Evolutionary conservation across 1,140 invertebrate species (phyloP).

Genomic region (Monochamus saltuarius): DNA sequence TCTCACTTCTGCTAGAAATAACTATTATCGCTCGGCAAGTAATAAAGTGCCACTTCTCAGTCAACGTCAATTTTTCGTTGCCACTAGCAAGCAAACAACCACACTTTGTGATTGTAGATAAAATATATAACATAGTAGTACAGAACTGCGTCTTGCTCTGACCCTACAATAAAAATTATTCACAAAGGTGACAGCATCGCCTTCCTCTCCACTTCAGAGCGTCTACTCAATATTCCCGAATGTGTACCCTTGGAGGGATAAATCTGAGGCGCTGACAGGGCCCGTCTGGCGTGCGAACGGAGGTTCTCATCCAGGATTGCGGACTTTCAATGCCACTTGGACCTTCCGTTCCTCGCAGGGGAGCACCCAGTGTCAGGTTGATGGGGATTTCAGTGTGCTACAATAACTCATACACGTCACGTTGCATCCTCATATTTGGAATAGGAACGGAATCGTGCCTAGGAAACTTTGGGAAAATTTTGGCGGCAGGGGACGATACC

Average conservation of each 20-base stretch:
- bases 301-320: slow-evolving; percentile 23
- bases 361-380: slow-evolving; percentile 25
- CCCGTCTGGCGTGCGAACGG: slow-evolving; percentile 20
- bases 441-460: slow-evolving; percentile 6
- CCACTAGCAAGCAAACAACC: no score
- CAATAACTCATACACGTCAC: slow-evolving; percentile 27
- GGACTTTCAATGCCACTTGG: slow-evolving; percentile 17
- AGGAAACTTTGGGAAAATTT: background rate
- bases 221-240: slow-evolving; percentile 27
- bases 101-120: no score
- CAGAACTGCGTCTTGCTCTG: no score
- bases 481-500: background rate
- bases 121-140: no score
- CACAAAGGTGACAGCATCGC: no score
- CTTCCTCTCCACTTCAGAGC: background rate
- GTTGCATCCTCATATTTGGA: slow-evolving; percentile 14
- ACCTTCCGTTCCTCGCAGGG: slow-evolving; percentile 10
- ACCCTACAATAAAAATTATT: no score
- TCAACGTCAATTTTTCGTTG: no score
- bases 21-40: no score
- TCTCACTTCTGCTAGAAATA: no score
- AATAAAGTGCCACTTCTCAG: no score
- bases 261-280: slow-evolving; percentile 25
- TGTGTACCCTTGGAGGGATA: slow-evolving; percentile 19
- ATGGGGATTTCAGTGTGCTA: slow-evolving; percentile 27